A percentile compares a stretch with the other conserved stretches of the same genome.
Evolutionary conservation across 2,113 vertebrate genomes (phyloP).

Genomic region (Rutilus rutilus): DNA sequence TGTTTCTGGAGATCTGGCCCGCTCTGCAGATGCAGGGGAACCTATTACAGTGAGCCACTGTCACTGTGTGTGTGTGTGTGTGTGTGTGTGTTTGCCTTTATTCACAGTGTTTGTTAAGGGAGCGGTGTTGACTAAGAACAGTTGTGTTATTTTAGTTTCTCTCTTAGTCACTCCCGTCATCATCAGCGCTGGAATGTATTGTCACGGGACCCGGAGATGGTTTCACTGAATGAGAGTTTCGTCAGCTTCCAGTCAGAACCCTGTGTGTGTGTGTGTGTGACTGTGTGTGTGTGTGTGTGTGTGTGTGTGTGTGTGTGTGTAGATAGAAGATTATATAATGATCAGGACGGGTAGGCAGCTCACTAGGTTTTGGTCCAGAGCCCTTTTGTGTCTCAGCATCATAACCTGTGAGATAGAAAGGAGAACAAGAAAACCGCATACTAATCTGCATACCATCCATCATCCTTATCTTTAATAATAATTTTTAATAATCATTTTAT

Average conservation of each 20-base stretch:
- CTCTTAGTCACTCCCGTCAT: not conserved
- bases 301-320: no score
- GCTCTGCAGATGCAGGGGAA: conserved; percentile 28
- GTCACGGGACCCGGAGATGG: not conserved
- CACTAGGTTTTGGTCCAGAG: no score
- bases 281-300: no score
- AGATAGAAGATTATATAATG: no score
- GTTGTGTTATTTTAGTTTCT: not conserved
- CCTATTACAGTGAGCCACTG: conserved; percentile 13
- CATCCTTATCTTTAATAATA: not conserved
- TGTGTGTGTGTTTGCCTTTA: not conserved
- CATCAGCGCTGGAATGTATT: not conserved
- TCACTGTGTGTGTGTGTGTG: not conserved
- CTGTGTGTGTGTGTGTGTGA: no score
- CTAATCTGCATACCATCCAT: not conserved
- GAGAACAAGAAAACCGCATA: not conserved
- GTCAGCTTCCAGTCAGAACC: not conserved
- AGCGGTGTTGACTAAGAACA: not conserved
- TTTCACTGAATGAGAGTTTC: conserved; percentile 15
- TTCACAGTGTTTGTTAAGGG: conserved; percentile 17
- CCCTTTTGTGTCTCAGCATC: no score
- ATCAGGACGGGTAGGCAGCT: no score
- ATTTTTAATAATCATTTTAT: not conserved
- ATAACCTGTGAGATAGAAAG: not conserved
- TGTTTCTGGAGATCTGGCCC: not conserved